Evolutionary conservation across 2,113 vertebrate genomes (phyloP).

Genomic region (Tychaedon coryphoeus): DNA sequence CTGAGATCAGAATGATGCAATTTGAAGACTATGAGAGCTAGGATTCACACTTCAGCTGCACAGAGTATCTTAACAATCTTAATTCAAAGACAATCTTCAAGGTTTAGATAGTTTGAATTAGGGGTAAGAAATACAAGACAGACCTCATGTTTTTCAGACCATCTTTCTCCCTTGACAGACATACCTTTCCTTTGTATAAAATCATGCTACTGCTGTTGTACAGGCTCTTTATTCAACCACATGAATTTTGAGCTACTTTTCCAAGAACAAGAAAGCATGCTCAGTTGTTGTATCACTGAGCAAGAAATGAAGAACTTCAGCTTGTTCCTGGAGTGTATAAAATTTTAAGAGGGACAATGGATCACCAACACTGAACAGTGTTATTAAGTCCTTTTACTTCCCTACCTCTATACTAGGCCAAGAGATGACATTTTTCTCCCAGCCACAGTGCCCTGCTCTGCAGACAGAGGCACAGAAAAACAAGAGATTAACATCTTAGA

Average conservation of each 20-base stretch:
- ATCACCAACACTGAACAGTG: background rate
- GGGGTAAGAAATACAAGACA: background rate
- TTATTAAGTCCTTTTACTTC: background rate
- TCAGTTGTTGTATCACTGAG: background rate
- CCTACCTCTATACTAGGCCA: background rate
- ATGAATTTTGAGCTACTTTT: background rate
- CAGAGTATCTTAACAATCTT: background rate
- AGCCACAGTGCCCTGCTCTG: background rate
- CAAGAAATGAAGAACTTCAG: background rate
- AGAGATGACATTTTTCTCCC: background rate
- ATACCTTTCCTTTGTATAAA: background rate
- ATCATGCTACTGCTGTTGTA: background rate
- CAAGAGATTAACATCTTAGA: accelerated
- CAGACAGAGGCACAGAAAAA: background rate
- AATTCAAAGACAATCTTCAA: background rate
- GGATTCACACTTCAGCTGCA: background rate
- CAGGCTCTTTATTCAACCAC: background rate
- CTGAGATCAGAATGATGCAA: background rate
- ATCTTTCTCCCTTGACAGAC: background rate
- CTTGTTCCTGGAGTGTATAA: background rate
- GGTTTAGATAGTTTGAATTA: background rate
- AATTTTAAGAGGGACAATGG: background rate
- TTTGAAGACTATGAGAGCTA: background rate
- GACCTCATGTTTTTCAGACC: background rate
- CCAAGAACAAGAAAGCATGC: background rate